Evolutionary conservation across 2,113 vertebrate genomes (phyloP).

Genomic region (Pontoporia blainvillei): DNA sequence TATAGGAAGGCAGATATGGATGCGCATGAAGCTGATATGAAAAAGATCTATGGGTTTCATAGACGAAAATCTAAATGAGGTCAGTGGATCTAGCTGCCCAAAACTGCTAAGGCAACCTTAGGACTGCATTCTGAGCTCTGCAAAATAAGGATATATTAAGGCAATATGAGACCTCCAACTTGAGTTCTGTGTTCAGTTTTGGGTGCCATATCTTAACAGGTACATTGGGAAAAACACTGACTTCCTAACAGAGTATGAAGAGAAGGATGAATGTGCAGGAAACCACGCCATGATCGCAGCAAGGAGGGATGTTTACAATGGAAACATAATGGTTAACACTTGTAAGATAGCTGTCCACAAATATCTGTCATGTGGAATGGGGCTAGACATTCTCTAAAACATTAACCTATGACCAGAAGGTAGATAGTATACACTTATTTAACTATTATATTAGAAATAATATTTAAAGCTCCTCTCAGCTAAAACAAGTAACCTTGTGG

Average conservation of each 20-base stretch:
- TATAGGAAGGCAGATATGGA: not conserved
- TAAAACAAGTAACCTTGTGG: not conserved
- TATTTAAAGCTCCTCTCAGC: not conserved
- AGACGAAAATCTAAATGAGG: not conserved
- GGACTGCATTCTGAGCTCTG: not conserved
- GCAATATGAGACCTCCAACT: not conserved
- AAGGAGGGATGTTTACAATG: not conserved
- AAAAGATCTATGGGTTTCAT: not conserved
- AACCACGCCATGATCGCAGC: not conserved
- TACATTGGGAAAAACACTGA: not conserved
- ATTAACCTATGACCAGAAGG: not conserved
- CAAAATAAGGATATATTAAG: not conserved
- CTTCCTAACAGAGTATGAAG: not conserved
- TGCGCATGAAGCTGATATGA: not conserved
- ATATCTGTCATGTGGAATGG: not conserved
- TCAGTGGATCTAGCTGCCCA: not conserved
- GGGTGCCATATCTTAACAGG: not conserved
- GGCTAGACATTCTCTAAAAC: not conserved
- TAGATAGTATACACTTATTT: not conserved
- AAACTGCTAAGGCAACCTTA: not conserved
- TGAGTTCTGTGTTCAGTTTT: not conserved
- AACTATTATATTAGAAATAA: not conserved
- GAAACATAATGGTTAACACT: not conserved
- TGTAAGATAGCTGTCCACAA: not conserved
- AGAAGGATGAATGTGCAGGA: not conserved